Evolutionary conservation across 2,797 vertebrate genomes (phyloP), one percentile per base, ranked within the genome.

Genomic region (Rhabdophis nuchalis): DNA sequence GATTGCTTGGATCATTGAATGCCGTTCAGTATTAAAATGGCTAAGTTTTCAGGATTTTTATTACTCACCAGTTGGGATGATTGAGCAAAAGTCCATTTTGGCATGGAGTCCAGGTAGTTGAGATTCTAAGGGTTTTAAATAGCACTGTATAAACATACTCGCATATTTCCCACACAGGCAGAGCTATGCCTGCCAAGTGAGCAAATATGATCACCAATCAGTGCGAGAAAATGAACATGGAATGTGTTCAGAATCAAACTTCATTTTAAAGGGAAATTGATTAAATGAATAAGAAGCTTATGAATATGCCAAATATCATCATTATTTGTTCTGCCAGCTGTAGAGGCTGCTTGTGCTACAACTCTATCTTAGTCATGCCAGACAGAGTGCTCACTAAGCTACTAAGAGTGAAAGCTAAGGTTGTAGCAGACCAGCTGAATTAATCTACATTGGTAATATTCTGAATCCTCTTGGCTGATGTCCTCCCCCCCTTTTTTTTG

Each of bases 191-290:
- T 88, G 52, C 89, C 91, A 92, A 14, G 0, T 56, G 53, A 94
- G 85, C 7, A 86, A 85, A 89, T 94, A 85, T 85, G 56, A 77
- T 50, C 53, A 85, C 60, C 89, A 93, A 89, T 85, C 72, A 68
- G 52, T 58, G 91, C 89, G 52, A 89, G 58, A 3, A 23, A 91
- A 52, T 0, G 18, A 93, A 16, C 0, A 0, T 89, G 89, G 72
- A 82, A 23, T 56, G 0, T 5, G 4, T 46, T 93, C 8, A 85
- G 91, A n/a, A 91, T 90, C 87, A 9, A 86, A 2, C 16, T 90
- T 58, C 3, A 5, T 25, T 92, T 91, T 61, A 86, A 82, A 46
- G 88, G 18, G 23, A 89, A 87, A 14, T 2, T 4, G 18, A 88
- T n/a, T 11, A 72, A 41, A 7, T 20, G 1, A 58, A 3, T 87